Percentiles rank a stretch among this genome's conserved stretches.
Evolutionary conservation across 1,140 invertebrate genomes (phyloP).

Genomic region (Diploscapter pachys): DNA sequence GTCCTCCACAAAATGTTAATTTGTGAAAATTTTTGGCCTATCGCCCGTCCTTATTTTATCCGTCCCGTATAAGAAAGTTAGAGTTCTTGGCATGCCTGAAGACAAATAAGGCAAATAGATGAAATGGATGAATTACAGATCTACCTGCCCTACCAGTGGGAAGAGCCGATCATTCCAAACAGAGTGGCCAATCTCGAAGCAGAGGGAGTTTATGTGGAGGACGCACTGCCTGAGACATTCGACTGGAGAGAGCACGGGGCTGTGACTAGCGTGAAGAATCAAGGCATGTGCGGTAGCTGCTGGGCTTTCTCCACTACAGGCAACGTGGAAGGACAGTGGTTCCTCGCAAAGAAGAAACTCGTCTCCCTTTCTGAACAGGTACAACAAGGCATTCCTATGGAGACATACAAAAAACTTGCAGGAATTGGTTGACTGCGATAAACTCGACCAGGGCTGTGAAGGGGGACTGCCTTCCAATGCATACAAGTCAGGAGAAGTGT

Average conservation of each 20-base stretch:
- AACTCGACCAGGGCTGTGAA: slow-evolving; percentile 81
- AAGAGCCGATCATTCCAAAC: slow-evolving; percentile 63
- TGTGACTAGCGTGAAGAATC: slow-evolving; percentile 78
- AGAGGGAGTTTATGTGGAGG: slow-evolving; percentile 55
- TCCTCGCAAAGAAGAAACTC: slow-evolving; percentile 67
- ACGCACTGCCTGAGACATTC: slow-evolving; percentile 70
- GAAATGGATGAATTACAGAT: slow-evolving; percentile 37
- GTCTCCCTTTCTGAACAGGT: slow-evolving; percentile 84
- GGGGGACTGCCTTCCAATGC: slow-evolving; percentile 88
- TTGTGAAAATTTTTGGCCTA: no score
- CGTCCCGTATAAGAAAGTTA: neutral
- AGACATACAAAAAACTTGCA: no score
- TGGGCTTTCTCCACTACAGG: slow-evolving; percentile 98
- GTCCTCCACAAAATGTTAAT: no score
- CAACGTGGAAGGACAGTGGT: slow-evolving; percentile 89
- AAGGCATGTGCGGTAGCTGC: slow-evolving; percentile 80
- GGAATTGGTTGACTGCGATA: slow-evolving; percentile 82
- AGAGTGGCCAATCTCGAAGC: slow-evolving; percentile 62
- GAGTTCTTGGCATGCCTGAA: no score
- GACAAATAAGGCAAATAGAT: neutral
- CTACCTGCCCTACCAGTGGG: slow-evolving; percentile 53
- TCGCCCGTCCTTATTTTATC: neutral
- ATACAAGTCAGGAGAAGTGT: slow-evolving; percentile 72
- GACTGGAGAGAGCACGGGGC: slow-evolving; percentile 74
- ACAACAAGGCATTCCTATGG: no score